Evolutionary conservation across 2,797 vertebrate genomes (phyloP).

Genomic region (Strix occidentalis): DNA sequence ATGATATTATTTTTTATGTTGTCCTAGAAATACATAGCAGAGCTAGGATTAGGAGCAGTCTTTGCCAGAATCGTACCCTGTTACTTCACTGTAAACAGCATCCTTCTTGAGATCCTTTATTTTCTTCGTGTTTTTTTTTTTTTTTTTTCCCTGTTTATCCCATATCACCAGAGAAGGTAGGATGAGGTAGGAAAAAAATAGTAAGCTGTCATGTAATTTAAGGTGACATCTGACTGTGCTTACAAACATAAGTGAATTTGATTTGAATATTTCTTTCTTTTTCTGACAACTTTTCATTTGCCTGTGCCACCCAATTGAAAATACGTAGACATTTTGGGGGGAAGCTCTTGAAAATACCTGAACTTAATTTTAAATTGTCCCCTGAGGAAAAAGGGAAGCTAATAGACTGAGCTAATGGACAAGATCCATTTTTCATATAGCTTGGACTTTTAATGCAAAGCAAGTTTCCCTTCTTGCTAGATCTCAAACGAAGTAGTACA

Average conservation of each 20-base stretch:
- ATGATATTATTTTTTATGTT: neutral
- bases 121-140: neutral
- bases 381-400: neutral
- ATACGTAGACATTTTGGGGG: neutral
- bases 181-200: neutral
- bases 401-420: neutral
- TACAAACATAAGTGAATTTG: neutral
- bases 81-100: neutral
- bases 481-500: neutral
- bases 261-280: neutral
- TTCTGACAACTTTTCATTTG: neutral
- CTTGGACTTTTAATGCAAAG: neutral
- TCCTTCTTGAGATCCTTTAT: neutral
- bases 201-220: neutral
- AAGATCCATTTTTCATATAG: neutral
- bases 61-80: neutral
- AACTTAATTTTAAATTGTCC: neutral
- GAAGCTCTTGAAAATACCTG: neutral
- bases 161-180: neutral
- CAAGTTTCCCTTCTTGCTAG: neutral
- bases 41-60: neutral
- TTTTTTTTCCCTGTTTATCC: neutral
- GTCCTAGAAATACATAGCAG: neutral
- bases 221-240: neutral
- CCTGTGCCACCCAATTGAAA: neutral